phyloP scores from a whole-genome alignment of 2,113 vertebrate species.

The Rutilus rutilus region DNA sequence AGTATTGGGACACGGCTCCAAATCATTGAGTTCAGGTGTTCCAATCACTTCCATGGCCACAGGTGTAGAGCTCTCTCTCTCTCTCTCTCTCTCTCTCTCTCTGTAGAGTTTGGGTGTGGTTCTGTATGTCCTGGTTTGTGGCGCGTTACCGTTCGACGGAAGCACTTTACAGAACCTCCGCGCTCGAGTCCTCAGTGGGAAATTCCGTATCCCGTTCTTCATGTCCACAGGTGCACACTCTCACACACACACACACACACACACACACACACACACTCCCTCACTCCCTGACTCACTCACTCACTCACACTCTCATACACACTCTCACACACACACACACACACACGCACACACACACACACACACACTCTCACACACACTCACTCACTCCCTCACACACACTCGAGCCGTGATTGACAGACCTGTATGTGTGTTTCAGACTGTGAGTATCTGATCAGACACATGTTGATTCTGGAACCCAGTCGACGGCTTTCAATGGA shows the following conservation, averaged over 20 bases:
- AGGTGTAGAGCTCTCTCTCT: too few relatives aligned
- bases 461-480: conserved; percentile 97
- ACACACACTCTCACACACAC: background rate
- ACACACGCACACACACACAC: background rate
- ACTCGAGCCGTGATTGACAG: background rate
- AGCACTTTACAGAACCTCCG: conserved; percentile 98
- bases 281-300: too few relatives aligned
- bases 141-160: conserved; percentile 95
- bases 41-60: too few relatives aligned
- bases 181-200: conserved; percentile 94
- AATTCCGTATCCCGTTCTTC: conserved; percentile 98
- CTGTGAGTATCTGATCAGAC: conserved; percentile 97
- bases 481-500: conserved; percentile 95
- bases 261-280: too few relatives aligned
- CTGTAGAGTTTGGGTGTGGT: conserved; percentile 93
- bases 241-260: too few relatives aligned
- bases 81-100: background rate
- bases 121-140: conserved; percentile 95
- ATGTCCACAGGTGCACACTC: conserved; percentile 92
- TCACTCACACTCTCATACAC: background rate
- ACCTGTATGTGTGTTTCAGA: conserved; percentile 76
- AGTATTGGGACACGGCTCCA: too few relatives aligned
- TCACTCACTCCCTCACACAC: background rate
- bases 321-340: background rate
- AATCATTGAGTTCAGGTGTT: too few relatives aligned